A percentile compares a stretch with the other conserved stretches of the same genome.
phyloP scores from a whole-genome alignment of 1,140 invertebrate species.

The Stegodyphus dumicola region DNA sequence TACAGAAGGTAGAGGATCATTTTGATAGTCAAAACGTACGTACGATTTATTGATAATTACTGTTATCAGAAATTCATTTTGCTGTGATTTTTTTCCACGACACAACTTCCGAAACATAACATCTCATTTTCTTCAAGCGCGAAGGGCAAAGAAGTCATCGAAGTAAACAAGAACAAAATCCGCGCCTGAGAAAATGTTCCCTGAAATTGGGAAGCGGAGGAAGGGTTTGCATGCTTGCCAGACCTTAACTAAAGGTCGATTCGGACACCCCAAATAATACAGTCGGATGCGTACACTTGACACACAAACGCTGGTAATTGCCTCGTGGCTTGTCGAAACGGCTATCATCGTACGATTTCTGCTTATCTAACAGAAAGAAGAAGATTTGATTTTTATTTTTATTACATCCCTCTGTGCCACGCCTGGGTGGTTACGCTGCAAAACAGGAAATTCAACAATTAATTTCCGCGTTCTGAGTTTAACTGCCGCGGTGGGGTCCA shows the following conservation, averaged over 20 bases:
- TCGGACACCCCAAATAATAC: conserved; percentile 17
- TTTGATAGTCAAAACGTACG: too few species aligned
- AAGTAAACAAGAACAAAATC: conserved; percentile 1
- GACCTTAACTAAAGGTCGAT: conserved; percentile 34
- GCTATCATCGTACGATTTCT: conserved; percentile 12
- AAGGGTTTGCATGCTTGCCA: background rate
- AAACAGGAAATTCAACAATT: conserved; percentile 39
- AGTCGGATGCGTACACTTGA: conserved; percentile 17
- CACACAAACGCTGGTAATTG: conserved; percentile 29
- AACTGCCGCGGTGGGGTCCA: background rate
- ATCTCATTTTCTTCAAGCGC: conserved; percentile 5
- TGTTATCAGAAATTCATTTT: too few species aligned
- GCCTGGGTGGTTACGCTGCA: conserved; percentile 19
- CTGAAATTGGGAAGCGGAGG: background rate
- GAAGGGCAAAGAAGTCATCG: conserved; percentile 18
- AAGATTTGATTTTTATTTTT: conserved; percentile 2
- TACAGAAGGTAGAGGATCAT: too few species aligned
- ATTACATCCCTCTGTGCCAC: background rate
- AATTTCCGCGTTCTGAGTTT: conserved; percentile 18
- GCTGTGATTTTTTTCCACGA: too few species aligned
- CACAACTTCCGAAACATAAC: too few species aligned
- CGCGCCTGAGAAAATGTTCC: background rate
- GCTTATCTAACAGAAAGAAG: background rate
- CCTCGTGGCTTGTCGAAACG: background rate
- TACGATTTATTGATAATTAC: too few species aligned